These are phyloP conservation scores for Amia ocellicauda DNA, from an alignment of 2,113 vertebrate species.

Conservation along the genomic window DNA sequence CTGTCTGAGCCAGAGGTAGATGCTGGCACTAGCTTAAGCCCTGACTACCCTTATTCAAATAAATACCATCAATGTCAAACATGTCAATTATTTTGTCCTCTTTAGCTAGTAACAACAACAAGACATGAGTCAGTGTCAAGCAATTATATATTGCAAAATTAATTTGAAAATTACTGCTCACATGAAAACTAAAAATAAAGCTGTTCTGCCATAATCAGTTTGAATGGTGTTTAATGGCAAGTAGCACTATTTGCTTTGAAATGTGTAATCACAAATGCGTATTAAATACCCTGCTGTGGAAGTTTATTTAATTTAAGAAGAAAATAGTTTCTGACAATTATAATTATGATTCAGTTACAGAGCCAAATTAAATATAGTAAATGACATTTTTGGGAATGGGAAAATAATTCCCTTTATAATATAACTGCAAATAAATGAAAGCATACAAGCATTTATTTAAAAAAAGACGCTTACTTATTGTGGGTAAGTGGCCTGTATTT, in stretches of 20 bases:
- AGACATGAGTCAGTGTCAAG: slow-evolving; percentile 36
- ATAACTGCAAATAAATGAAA: slow-evolving; percentile 4
- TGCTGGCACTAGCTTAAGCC: slow-evolving; percentile 27
- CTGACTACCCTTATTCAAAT: slow-evolving; percentile 48
- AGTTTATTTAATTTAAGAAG: slow-evolving; percentile 36
- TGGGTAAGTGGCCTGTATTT: background rate
- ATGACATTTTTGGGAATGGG: slow-evolving; percentile 27
- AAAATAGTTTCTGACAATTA: slow-evolving; percentile 37
- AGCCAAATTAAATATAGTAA: slow-evolving; percentile 28
- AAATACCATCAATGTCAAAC: slow-evolving; percentile 44
- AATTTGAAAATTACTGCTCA: slow-evolving; percentile 51
- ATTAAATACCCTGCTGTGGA: slow-evolving; percentile 25
- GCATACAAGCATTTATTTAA: too few relatives aligned
- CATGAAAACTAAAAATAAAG: slow-evolving; percentile 48
- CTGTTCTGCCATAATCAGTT: slow-evolving; percentile 36
- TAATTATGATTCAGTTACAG: slow-evolving; percentile 26
- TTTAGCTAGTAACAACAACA: slow-evolving; percentile 58
- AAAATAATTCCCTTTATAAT: slow-evolving; percentile 23
- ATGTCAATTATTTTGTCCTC: slow-evolving; percentile 46
- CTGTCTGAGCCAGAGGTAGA: slow-evolving; percentile 46
- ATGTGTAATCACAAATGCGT: slow-evolving; percentile 13
- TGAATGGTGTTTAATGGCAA: slow-evolving; percentile 39
- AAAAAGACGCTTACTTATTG: too few relatives aligned
- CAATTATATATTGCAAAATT: slow-evolving; percentile 57
- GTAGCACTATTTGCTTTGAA: slow-evolving; percentile 32